Percentiles rank a stretch among this genome's conserved stretches.
phyloP scores from a whole-genome alignment of 1,140 invertebrate genomes.

The Lasioglossum baleicum region DNA sequence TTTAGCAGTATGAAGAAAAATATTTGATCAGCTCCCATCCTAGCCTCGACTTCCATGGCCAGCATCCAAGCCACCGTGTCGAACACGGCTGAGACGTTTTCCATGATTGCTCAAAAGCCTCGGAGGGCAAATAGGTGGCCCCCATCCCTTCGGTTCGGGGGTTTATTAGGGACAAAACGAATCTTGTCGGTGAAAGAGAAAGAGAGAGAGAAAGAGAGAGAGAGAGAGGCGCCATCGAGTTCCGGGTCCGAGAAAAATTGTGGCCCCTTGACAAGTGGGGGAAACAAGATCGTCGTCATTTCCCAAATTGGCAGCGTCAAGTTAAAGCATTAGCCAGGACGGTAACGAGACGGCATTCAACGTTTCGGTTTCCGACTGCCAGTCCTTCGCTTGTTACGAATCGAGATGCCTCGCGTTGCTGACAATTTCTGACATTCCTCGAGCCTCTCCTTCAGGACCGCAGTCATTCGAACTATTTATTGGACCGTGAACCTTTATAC shows the following conservation, averaged over 20 bases:
- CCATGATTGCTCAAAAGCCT: slow-evolving; percentile 59
- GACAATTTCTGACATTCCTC: not conserved
- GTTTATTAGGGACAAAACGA: slow-evolving; percentile 50
- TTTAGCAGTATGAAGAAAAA: slow-evolving; percentile 42
- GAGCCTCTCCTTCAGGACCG: too few relatives aligned
- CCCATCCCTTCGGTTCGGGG: slow-evolving; percentile 2
- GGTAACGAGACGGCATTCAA: slow-evolving; percentile 13
- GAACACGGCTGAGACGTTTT: slow-evolving; percentile 44
- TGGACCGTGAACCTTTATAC: too few relatives aligned
- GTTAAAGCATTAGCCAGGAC: slow-evolving; percentile 23
- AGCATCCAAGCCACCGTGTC: slow-evolving; percentile 11
- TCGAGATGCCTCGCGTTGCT: slow-evolving; percentile 8
- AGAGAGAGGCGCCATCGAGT: not conserved
- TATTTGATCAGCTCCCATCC: slow-evolving; percentile 45
- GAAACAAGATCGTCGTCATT: slow-evolving; percentile 23
- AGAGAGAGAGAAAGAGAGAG: not conserved
- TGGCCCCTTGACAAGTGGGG: not conserved
- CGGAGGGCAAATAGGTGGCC: slow-evolving; percentile 41
- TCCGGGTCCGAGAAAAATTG: slow-evolving; percentile 31
- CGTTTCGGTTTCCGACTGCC: not conserved
- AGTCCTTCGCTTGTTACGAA: not conserved
- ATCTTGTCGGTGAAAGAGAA: not conserved
- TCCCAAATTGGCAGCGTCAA: slow-evolving; percentile 39
- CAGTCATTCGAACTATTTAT: too few relatives aligned
- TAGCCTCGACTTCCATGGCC: not conserved